Evolutionary conservation across 1,140 invertebrate species (phyloP).

Genomic region (Octopus sinensis): DNA sequence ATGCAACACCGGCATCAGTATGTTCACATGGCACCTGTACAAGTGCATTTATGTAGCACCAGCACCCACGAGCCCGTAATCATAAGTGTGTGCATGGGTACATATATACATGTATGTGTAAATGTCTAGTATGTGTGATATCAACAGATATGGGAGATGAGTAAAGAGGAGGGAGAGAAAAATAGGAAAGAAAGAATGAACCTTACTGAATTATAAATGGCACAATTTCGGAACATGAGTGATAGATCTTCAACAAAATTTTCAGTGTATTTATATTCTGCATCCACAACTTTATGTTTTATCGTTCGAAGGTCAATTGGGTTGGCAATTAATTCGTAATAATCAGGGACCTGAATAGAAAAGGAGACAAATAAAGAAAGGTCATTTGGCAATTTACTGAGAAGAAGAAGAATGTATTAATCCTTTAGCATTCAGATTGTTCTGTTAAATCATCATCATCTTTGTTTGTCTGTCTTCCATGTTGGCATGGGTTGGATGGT

Average conservation of each 20-base stretch:
- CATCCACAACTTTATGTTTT: background rate
- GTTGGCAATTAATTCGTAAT: conserved; percentile 37
- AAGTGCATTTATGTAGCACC: too few species aligned
- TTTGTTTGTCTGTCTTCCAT: too few species aligned
- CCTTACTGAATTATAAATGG: background rate
- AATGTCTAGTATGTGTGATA: too few species aligned
- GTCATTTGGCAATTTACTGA: background rate
- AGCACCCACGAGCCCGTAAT: too few species aligned
- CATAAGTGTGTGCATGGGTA: too few species aligned
- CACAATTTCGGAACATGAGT: background rate
- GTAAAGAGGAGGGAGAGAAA: background rate
- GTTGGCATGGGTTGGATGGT: too few species aligned
- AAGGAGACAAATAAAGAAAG: background rate
- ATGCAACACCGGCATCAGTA: too few species aligned
- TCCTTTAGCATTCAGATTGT: too few species aligned
- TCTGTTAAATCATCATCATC: too few species aligned
- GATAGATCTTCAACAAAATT: conserved; percentile 10
- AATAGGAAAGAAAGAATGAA: background rate
- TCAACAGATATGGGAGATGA: too few species aligned
- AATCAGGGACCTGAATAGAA: conserved; percentile 47
- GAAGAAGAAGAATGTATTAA: background rate
- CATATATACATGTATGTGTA: too few species aligned
- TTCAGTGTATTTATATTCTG: background rate
- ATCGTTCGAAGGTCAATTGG: background rate
- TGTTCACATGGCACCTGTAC: too few species aligned